A percentile compares a stretch with the other conserved stretches of the same genome.
Evolutionary conservation across 2,797 vertebrate genomes (phyloP).

Genomic region (Gymnopithys bicolor): DNA sequence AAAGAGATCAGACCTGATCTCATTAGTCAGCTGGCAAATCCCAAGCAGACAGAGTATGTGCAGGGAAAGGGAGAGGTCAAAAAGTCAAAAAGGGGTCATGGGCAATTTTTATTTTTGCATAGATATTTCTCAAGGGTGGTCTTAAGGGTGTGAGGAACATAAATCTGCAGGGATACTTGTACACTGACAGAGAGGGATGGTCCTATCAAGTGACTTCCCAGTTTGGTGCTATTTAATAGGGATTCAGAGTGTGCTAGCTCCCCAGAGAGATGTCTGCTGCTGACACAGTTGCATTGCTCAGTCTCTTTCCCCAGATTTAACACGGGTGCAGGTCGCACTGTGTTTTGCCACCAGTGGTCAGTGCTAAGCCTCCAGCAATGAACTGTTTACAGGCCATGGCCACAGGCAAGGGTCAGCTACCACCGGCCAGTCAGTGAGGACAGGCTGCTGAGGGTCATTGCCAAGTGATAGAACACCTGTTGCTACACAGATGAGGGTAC

Average conservation of each 20-base stretch:
- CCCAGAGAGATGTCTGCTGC: not conserved
- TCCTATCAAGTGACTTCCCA: not conserved
- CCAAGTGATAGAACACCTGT: not conserved
- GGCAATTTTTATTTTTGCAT: constrained; percentile 53
- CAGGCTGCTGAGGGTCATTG: not conserved
- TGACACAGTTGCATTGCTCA: not conserved
- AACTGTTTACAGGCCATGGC: not conserved
- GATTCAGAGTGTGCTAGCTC: not conserved
- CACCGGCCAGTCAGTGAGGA: fast-evolving
- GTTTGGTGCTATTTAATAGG: not conserved
- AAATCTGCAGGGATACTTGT: not conserved
- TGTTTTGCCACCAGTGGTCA: not conserved
- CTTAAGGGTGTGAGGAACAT: constrained; percentile 5
- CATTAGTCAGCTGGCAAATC: constrained; percentile 45
- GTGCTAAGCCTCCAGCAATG: not conserved
- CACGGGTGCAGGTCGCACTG: not conserved
- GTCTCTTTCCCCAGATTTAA: not conserved
- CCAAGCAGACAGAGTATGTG: not conserved
- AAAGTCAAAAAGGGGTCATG: constrained; percentile 44
- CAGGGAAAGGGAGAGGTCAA: not conserved
- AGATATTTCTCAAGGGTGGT: constrained; percentile 56
- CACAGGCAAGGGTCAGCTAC: fast-evolving
- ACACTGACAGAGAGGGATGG: not conserved
- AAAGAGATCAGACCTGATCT: not conserved
- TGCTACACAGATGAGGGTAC: not conserved